Percentiles rank a stretch among this genome's conserved stretches.
Conservation (phyloP, 1,140 invertebrate species). For the Contarinia nasturtii region DNA sequence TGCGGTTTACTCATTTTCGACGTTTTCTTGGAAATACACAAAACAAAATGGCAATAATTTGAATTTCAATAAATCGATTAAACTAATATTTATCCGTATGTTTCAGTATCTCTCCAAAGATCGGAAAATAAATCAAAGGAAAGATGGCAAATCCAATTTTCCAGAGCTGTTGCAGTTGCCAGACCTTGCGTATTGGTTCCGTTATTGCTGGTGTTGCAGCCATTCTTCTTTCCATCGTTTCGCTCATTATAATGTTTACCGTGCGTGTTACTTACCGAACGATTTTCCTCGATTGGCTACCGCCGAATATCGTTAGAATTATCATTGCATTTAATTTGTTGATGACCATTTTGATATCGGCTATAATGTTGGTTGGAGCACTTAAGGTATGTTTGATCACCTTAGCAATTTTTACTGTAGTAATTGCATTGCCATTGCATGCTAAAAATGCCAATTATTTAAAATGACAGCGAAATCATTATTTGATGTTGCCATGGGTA, state of each 20-base stretch:
- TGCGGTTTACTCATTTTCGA: too few relatives aligned
- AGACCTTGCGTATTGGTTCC: conserved; percentile 45
- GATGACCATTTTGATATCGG: conserved; percentile 61
- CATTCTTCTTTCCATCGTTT: conserved; percentile 35
- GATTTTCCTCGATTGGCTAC: conserved; percentile 20
- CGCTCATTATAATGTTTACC: conserved; percentile 28
- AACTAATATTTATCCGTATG: too few relatives aligned
- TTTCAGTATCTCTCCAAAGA: too few relatives aligned
- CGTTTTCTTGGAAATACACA: too few relatives aligned
- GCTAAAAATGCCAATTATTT: neutral
- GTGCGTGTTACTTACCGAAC: conserved; percentile 44
- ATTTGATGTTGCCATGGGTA: conserved; percentile 65
- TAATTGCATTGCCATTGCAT: neutral
- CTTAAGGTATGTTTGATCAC: conserved; percentile 33
- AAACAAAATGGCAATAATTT: too few relatives aligned
- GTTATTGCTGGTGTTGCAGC: conserved; percentile 43
- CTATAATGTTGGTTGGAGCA: conserved; percentile 50
- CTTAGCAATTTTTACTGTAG: neutral
- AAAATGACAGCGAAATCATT: conserved; percentile 46
- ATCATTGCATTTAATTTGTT: conserved; percentile 60
- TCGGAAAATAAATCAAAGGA: too few relatives aligned
- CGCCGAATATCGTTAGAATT: conserved; percentile 40
- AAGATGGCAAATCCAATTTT: conserved; percentile 17
- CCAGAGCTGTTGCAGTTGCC: conserved; percentile 41
- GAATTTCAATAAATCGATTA: too few relatives aligned